phyloP scores from a whole-genome alignment of 2,797 vertebrate genomes.

The Hephaestus fuliginosus region DNA sequence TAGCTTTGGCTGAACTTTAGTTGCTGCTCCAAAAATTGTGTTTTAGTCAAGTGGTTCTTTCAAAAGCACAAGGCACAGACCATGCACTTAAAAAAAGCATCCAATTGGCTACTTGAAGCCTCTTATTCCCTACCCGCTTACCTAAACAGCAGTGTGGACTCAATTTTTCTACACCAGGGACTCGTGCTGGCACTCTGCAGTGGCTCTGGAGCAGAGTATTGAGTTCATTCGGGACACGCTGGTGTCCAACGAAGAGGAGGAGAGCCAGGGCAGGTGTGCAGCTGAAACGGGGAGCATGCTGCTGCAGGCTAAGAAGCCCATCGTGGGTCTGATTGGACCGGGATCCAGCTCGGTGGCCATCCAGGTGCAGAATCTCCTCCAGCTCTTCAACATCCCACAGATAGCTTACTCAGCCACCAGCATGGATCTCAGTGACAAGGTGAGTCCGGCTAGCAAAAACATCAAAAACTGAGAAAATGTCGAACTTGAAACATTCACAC shows the following conservation, averaged over 20 bases:
- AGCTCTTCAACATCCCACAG: constrained; percentile 99
- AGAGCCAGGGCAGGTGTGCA: constrained; percentile 90
- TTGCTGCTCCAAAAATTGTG: background rate
- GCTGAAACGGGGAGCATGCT: constrained; percentile 87
- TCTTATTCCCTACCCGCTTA: constrained; percentile 6
- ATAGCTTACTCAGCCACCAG: constrained; percentile 99
- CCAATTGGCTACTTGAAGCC: constrained; percentile 24
- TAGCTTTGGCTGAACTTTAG: constrained; percentile 24
- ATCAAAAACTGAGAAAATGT: no score
- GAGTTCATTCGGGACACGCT: constrained; percentile 99
- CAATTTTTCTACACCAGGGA: constrained; percentile 80
- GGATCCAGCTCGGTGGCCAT: constrained; percentile 99
- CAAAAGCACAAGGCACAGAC: constrained; percentile 11
- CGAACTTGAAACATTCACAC: background rate
- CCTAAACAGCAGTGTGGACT: constrained; percentile 46
- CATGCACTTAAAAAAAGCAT: constrained; percentile 12
- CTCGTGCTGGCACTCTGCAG: constrained; percentile 98
- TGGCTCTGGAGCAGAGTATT: constrained; percentile 98
- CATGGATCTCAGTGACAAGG: constrained; percentile 98
- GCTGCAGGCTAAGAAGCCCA: constrained; percentile 93
- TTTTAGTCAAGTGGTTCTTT: constrained; percentile 8
- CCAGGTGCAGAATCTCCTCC: constrained; percentile 98
- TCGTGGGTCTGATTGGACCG: constrained; percentile 97
- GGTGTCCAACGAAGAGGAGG: constrained; percentile 94
- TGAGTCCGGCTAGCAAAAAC: constrained; percentile 26